These are phyloP conservation scores for Agrilus mali DNA, from an alignment of 2,888 invertebrate genomes.

Conservation along the genomic window DNA sequence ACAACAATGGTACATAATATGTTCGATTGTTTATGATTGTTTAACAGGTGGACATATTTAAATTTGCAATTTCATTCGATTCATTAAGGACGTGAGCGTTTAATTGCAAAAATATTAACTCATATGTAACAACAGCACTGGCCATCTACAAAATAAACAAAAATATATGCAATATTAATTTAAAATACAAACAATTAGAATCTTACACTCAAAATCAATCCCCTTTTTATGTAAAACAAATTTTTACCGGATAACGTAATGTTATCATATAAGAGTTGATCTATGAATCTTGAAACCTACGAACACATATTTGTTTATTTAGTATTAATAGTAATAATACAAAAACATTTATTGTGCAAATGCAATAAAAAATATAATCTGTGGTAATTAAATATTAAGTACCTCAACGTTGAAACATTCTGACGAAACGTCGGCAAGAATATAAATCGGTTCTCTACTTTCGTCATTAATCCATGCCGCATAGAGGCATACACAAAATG, in stretches of 20 bases:
- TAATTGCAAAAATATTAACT: slow-evolving; percentile 12
- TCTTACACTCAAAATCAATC: slow-evolving; percentile 27
- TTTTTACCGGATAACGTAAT: slow-evolving; percentile 28
- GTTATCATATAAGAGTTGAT: slow-evolving; percentile 26
- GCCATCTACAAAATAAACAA: slow-evolving; percentile 22
- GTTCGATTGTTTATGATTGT: no score
- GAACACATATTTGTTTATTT: no score
- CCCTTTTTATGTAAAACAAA: slow-evolving; percentile 27
- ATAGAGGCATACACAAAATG: slow-evolving; percentile 35
- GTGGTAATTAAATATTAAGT: no score
- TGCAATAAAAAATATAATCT: no score
- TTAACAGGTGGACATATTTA: no score
- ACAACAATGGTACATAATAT: no score
- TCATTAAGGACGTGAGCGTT: no score
- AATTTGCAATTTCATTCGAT: no score
- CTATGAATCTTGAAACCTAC: slow-evolving; percentile 25
- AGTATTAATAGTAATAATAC: no score
- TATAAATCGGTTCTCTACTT: slow-evolving; percentile 28
- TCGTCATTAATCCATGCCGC: slow-evolving; percentile 28
- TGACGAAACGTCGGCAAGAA: slow-evolving; percentile 30
- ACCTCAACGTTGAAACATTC: slow-evolving; percentile 34
- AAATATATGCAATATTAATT: neutral
- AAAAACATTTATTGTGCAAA: no score
- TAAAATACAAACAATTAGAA: slow-evolving; percentile 9
- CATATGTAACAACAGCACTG: slow-evolving; percentile 27